Evolutionary conservation across 2,888 invertebrate species (phyloP), one percentile per base, ranked within the genome.

Genomic region (Trilocha varians): DNA sequence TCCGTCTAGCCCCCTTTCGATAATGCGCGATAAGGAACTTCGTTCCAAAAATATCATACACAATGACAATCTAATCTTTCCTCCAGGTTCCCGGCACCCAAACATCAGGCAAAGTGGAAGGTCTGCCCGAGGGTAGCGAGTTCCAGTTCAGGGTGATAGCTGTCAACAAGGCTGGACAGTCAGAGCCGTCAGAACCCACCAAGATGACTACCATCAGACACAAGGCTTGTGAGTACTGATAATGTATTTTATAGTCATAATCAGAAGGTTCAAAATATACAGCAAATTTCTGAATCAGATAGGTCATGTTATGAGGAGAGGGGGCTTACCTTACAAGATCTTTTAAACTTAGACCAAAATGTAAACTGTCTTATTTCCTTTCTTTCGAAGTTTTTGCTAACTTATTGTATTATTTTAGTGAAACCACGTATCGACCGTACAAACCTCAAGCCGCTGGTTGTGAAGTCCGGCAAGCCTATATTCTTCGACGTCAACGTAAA

Each of bases 381-480:
- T n/a, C n/a, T n/a, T n/a, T n/a, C n/a, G n/a, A n/a, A n/a, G n/a
- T n/a, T n/a, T n/a, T n/a, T n/a, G n/a, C n/a, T n/a, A n/a, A n/a
- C n/a, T n/a, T n/a, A n/a, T n/a, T n/a, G n/a, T n/a, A n/a, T n/a
- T n/a, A n/a, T 44, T 44, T 0, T 67, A 97, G 97, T 98, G 72
- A 98, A 98, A 80, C 99, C 99, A 34, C 93, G 96, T 69, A 99
- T 99, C 73, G 97, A 98, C 79, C 91, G 98, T 55, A 96, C 97
- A 3, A 97, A 97, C 76, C 87, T 98, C 52, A 96, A 98, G 74
- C 91, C 94, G 6, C 87, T 96, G 36, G 92, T 93, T 9, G 92
- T 98, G 11, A 93, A 97, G 55, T 94, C 96, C 48, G 98, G 98
- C 32, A 97, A 98, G 76, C 89, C 92, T 0, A 91, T 98, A 51